Conservation (phyloP, 2,113 vertebrate genomes). For the Cercocebus atys region DNA sequence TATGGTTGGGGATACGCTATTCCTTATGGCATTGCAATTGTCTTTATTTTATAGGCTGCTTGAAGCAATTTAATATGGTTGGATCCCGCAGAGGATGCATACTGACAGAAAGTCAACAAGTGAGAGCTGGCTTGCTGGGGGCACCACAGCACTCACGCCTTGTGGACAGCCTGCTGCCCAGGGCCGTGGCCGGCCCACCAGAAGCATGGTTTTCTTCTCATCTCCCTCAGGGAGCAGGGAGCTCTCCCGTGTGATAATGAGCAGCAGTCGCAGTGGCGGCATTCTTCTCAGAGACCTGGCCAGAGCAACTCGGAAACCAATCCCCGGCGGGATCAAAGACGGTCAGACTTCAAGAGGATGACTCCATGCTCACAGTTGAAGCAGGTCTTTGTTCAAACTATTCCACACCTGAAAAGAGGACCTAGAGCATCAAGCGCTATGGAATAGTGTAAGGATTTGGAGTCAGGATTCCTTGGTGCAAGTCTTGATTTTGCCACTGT, state of each 20-base stretch:
- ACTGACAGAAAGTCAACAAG: slow-evolving; percentile 44
- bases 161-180: background rate
- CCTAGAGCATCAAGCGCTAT: fast-evolving
- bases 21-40: slow-evolving; percentile 51
- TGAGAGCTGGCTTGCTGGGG: background rate
- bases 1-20: slow-evolving; percentile 54
- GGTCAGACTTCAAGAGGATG: background rate
- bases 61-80: slow-evolving; percentile 66
- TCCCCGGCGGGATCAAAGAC: background rate
- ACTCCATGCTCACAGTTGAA: background rate
- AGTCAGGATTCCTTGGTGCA: background rate
- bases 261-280: background rate
- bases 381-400: background rate
- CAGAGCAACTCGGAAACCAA: background rate
- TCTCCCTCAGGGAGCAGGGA: background rate
- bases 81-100: background rate
- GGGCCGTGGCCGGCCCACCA: background rate
- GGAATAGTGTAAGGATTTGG: background rate
- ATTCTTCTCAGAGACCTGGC: background rate
- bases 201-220: background rate
- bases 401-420: background rate
- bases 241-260: background rate
- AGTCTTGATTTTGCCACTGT: background rate
- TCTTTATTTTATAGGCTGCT: slow-evolving; percentile 66
- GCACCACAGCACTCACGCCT: background rate